Evolutionary conservation across 2,888 invertebrate genomes (phyloP).

Genomic region (Bedellia somnulentella): DNA sequence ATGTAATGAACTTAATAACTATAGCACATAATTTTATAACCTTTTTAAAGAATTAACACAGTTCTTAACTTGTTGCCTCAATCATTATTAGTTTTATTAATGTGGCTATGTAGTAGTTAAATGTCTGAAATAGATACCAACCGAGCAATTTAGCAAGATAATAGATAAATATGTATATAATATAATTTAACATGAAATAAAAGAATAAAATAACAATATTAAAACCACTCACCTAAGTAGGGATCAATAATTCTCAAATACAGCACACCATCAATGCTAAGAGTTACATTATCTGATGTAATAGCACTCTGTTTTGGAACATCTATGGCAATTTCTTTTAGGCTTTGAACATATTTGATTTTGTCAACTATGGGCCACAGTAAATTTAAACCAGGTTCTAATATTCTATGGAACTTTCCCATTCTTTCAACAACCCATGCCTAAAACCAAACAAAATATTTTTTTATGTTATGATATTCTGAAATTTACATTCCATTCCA

Average conservation of each 20-base stretch:
- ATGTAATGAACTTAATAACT: too few species aligned
- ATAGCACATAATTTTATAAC: too few species aligned
- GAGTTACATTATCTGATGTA: slow-evolving; percentile 94
- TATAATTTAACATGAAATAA: too few species aligned
- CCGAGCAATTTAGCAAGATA: too few species aligned
- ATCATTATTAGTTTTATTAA: too few species aligned
- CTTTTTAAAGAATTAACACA: too few species aligned
- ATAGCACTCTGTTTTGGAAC: slow-evolving; percentile 99
- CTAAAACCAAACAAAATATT: slow-evolving; percentile 39
- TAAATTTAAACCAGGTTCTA: slow-evolving; percentile 94
- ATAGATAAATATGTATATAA: too few species aligned
- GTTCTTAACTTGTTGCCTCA: too few species aligned
- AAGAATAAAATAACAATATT: too few species aligned
- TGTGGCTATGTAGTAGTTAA: too few species aligned
- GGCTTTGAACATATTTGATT: slow-evolving; percentile 95
- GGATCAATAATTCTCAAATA: slow-evolving; percentile 93
- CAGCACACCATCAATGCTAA: slow-evolving; percentile 95
- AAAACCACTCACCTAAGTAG: slow-evolving; percentile 78
- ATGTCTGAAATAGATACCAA: too few species aligned
- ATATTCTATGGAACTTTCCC: slow-evolving; percentile 92
- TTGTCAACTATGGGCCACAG: slow-evolving; percentile 89
- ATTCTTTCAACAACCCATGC: slow-evolving; percentile 98
- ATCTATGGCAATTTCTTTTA: slow-evolving; percentile 99
- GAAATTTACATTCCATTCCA: background rate
- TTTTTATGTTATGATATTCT: background rate